Evolutionary conservation across 2,113 vertebrate species (phyloP).

Genomic region (Sitta europaea): DNA sequence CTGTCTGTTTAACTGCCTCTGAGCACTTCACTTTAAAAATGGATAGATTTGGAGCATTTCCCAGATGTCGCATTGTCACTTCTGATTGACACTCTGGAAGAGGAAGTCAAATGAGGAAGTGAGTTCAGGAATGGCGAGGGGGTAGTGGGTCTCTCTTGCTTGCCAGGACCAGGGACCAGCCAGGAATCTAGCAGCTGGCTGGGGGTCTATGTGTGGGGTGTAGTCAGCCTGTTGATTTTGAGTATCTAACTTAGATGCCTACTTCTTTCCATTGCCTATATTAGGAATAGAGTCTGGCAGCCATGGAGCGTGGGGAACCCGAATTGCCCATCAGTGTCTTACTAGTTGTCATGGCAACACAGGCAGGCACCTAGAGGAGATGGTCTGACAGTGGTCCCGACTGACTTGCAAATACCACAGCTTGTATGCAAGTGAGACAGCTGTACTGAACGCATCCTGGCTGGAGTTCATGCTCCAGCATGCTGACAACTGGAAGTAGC

Average conservation of each 20-base stretch:
- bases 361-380: constrained; percentile 23
- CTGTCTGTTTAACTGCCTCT: not conserved
- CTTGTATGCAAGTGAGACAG: not conserved
- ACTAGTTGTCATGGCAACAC: constrained; percentile 9
- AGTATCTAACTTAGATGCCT: constrained; percentile 18
- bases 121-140: not conserved
- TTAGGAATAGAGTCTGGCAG: constrained; percentile 56
- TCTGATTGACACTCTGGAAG: constrained; percentile 55
- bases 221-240: constrained; percentile 28
- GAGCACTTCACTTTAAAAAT: constrained; percentile 4
- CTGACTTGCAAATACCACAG: not conserved
- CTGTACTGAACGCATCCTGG: not conserved
- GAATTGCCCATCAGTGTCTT: constrained; percentile 44
- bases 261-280: constrained; percentile 25
- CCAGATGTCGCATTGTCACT: constrained; percentile 32
- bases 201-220: constrained; percentile 14
- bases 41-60: constrained; percentile 10
- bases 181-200: constrained; percentile 19
- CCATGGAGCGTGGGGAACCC: not conserved
- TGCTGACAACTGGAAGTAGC: not conserved
- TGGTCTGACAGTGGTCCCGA: not conserved
- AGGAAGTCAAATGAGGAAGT: constrained; percentile 32
- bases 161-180: not conserved
- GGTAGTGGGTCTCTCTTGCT: not conserved
- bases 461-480: not conserved